Evolutionary conservation across 2,113 vertebrate genomes (phyloP).

Genomic region (Cricetomys ansorgei): DNA sequence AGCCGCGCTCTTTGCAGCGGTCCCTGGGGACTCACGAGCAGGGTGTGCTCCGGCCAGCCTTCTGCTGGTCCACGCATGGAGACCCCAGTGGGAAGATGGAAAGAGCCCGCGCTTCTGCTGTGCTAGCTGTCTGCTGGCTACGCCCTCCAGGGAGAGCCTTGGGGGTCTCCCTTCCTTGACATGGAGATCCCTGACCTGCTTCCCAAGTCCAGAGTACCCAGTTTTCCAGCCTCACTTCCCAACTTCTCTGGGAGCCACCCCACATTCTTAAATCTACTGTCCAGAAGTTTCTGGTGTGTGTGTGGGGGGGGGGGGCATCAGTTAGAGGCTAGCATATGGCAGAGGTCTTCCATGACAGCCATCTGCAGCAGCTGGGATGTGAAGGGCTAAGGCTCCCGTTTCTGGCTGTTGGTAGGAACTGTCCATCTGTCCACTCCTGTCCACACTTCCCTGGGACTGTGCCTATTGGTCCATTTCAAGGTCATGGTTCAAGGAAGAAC

Average conservation of each 20-base stretch:
- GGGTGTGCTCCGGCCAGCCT: fast-evolving
- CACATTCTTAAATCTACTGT: background rate
- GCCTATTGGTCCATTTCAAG: background rate
- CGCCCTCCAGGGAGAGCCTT: background rate
- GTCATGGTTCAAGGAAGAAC: background rate
- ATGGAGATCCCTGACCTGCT: background rate
- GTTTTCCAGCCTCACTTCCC: background rate
- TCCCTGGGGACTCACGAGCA: background rate
- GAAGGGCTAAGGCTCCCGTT: too few species aligned
- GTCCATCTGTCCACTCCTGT: background rate
- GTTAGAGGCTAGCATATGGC: background rate
- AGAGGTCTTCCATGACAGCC: background rate
- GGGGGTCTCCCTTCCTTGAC: background rate
- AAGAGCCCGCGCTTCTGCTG: fast-evolving
- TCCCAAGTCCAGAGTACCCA: background rate
- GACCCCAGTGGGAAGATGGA: fast-evolving
- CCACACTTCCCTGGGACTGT: background rate
- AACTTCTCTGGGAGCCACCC: background rate
- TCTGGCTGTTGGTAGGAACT: background rate
- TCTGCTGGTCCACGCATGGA: background rate
- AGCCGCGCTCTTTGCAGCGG: fast-evolving
- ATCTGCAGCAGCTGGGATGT: background rate
- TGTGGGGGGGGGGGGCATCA: too few species aligned
- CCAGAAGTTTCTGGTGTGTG: background rate
- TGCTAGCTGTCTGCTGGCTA: background rate